phyloP scores from a whole-genome alignment of 2,797 vertebrate genomes.

The Anguilla megastoma region DNA sequence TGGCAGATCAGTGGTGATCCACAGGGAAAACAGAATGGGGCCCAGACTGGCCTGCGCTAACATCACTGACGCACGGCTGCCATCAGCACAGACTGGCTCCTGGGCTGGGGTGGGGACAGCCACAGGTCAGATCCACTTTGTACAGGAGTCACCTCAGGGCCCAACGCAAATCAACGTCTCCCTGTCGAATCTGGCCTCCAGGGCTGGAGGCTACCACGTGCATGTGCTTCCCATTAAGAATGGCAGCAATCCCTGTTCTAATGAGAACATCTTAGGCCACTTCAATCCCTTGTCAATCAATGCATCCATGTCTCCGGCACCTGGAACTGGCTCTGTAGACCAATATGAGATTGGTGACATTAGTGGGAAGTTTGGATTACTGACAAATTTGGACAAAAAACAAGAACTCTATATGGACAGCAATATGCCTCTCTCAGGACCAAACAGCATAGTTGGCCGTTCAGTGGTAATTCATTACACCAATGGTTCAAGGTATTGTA shows the following conservation, averaged over 20 bases:
- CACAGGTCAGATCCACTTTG: conserved; percentile 61
- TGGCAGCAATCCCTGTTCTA: conserved; percentile 65
- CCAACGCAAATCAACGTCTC: conserved; percentile 65
- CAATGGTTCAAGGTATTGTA: conserved; percentile 68
- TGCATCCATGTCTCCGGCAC: conserved; percentile 54
- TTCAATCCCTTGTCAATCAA: conserved; percentile 73
- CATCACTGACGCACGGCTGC: conserved; percentile 61
- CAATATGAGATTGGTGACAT: conserved; percentile 81
- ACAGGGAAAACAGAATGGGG: conserved; percentile 50
- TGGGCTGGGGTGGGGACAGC: conserved; percentile 66
- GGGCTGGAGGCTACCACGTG: conserved; percentile 71
- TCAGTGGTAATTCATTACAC: conserved; percentile 75
- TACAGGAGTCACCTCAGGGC: conserved; percentile 62
- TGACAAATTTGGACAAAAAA: conserved; percentile 49
- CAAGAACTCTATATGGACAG: conserved; percentile 57
- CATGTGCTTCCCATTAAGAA: conserved; percentile 69
- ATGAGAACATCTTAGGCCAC: conserved; percentile 67
- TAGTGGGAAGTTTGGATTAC: conserved; percentile 75
- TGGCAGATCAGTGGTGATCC: conserved; percentile 76
- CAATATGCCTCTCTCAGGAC: conserved; percentile 69
- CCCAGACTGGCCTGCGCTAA: conserved; percentile 76
- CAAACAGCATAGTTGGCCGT: conserved; percentile 69
- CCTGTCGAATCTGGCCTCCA: conserved; percentile 57
- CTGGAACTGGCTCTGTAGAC: conserved; percentile 71
- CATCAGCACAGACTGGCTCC: conserved; percentile 48